Percentiles rank a stretch among this genome's conserved stretches.
phyloP scores from a whole-genome alignment of 2,113 vertebrate genomes.

The Phylloscopus trochilus region DNA sequence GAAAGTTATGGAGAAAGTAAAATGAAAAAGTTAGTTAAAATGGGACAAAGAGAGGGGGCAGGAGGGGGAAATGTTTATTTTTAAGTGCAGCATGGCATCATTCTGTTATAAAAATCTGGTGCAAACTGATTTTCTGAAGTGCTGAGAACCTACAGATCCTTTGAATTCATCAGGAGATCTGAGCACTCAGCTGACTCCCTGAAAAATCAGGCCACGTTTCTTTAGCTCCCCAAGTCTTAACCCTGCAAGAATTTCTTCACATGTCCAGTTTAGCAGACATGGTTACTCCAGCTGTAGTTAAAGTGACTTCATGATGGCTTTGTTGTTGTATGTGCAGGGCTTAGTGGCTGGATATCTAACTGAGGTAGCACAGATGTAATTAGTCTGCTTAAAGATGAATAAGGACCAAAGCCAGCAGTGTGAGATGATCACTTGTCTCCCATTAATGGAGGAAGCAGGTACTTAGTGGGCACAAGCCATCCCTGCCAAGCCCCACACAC shows the following conservation, averaged over 20 bases:
- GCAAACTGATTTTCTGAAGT: constrained; percentile 40
- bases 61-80: constrained; percentile 39
- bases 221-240: neutral
- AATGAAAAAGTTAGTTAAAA: constrained; percentile 18
- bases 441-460: neutral
- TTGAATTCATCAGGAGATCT: constrained; percentile 47
- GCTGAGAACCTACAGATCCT: neutral
- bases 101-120: constrained; percentile 58
- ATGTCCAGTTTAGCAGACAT: neutral
- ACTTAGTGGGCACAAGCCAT: neutral
- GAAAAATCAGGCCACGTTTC: neutral
- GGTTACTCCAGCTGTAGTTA: neutral
- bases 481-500: neutral
- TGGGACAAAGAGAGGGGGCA: neutral
- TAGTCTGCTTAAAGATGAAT: neutral
- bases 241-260: neutral
- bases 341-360: neutral
- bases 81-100: constrained; percentile 48
- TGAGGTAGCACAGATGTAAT: neutral
- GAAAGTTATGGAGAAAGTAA: neutral
- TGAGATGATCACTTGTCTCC: neutral
- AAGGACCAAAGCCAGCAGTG: neutral
- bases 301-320: neutral
- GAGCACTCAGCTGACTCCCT: neutral
- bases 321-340: neutral